Evolutionary conservation across 2,888 invertebrate genomes (phyloP).

Genomic region (Drosophila paranaensis): DNA sequence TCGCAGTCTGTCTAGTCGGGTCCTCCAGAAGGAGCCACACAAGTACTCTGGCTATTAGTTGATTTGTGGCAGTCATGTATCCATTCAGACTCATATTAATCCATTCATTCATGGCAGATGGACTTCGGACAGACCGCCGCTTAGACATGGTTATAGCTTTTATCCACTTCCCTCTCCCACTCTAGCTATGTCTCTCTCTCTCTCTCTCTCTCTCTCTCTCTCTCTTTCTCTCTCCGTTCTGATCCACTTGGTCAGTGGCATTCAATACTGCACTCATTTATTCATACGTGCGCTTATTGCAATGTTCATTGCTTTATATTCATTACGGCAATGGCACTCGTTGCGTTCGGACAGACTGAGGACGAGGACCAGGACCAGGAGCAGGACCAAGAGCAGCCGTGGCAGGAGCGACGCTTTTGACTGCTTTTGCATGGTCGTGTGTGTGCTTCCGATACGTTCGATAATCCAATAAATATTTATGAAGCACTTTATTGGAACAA

Average conservation of each 20-base stretch:
- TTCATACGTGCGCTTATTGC: slow-evolving; percentile 80
- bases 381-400: background rate
- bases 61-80: slow-evolving; percentile 38
- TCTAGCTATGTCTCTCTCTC: background rate
- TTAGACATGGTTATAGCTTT: slow-evolving; percentile 33
- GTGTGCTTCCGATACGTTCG: slow-evolving; percentile 56
- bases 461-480: slow-evolving; percentile 82
- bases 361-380: background rate
- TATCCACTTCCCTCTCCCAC: background rate
- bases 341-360: slow-evolving; percentile 54
- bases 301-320: slow-evolving; percentile 80
- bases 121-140: slow-evolving; percentile 19
- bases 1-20: slow-evolving; percentile 11
- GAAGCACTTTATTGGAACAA: slow-evolving; percentile 81
- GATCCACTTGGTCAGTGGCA: slow-evolving; percentile 29
- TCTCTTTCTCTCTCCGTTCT: background rate
- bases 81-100: slow-evolving; percentile 18
- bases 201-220: background rate
- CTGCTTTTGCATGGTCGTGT: slow-evolving; percentile 40
- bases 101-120: slow-evolving; percentile 16
- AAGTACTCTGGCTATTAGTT: slow-evolving; percentile 62
- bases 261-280: slow-evolving; percentile 75
- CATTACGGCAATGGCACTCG: slow-evolving; percentile 75
- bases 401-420: slow-evolving; percentile 7
- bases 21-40: slow-evolving; percentile 5